Base-by-base conservation (phyloP, 2,113 vertebrate species). In the Mastomys natalensis region DNA sequence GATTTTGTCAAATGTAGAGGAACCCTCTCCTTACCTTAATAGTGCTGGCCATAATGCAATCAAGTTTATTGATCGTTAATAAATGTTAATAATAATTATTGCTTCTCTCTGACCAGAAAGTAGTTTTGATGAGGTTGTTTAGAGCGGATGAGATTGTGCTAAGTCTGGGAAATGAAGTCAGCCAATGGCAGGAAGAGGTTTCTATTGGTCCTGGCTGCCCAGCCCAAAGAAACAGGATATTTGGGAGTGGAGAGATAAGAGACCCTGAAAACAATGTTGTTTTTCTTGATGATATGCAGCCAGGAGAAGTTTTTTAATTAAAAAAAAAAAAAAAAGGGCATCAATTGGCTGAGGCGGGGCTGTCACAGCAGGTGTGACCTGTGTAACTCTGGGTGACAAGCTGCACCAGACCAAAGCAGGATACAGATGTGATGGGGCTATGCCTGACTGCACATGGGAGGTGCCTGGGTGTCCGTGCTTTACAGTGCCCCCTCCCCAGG, bases 131-230 rank as follows among this genome's bases (percentile, higher is more conserved):
- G 99, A 98, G 98, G 98, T 99, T 99, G 99, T 99, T 99, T 99
- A 98, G 99, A 99, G 99, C 99, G 99, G 99, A 99, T 99, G 99
- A 99, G 99, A 99, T 99, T 99, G 99, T 99, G 99, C 99, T 99
- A 99, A 99, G 98, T 99, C 98, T 99, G 99, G 99, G 99, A 99
- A 99, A 99, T 99, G 99, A 99, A 99, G 99, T 99, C 99, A 99
- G 98, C 98, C 99, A 99, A 98, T 99, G 99, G 98, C 99, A 99
- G 99, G 99, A 99, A 99, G 99, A 99, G 99, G 98, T 98, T 99
- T 99, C 99, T 99, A 99, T 99, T 99, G 99, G 99, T 99, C 98
- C 99, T 99, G 99, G 99, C 99, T 87, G 98, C 98, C 97, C 98
- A 98, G 98, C 99, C 99, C 98, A 95, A 99, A 99, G 99, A 99